A percentile compares a stretch with the other conserved stretches of the same genome.
Evolutionary conservation across 1,140 invertebrate genomes (phyloP).

Genomic region (Drepana arcuata): DNA sequence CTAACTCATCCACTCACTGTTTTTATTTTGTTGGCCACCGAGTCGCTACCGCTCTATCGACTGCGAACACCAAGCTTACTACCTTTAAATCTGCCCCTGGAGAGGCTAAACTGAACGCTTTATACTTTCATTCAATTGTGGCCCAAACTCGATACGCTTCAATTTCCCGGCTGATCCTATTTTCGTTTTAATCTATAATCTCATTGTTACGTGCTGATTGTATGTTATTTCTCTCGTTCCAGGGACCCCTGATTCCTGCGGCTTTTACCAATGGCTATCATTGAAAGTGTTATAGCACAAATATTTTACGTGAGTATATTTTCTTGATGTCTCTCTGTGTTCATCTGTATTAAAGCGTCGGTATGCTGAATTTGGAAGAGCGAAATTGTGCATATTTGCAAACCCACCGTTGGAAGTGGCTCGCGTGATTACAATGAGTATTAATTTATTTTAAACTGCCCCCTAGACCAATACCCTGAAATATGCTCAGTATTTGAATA

Average conservation of each 20-base stretch:
- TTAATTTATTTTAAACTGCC: no score
- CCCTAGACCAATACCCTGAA: no score
- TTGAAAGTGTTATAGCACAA: conserved; percentile 80
- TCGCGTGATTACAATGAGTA: no score
- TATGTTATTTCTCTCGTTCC: conserved; percentile 59
- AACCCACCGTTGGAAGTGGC: no score
- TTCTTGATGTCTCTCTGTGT: conserved; percentile 34
- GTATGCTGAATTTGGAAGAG: conserved; percentile 42
- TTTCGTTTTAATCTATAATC: conserved; percentile 1
- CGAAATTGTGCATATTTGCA: no score
- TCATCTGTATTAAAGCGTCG: conserved; percentile 48
- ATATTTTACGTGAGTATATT: conserved; percentile 66
- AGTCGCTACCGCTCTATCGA: conserved; percentile 59
- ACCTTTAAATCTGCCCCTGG: conserved; percentile 61
- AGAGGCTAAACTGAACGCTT: conserved; percentile 53
- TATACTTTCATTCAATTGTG: conserved; percentile 56
- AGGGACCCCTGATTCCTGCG: conserved; percentile 93
- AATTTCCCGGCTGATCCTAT: conserved; percentile 2
- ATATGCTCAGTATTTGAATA: no score
- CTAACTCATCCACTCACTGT: conserved; percentile 66
- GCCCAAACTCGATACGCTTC: conserved; percentile 13
- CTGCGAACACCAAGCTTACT: conserved; percentile 59
- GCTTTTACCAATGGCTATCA: conserved; percentile 95
- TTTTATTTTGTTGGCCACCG: conserved; percentile 67
- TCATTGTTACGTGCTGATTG: conserved; percentile 8